These are phyloP conservation scores for Cordylochernes scorpioides DNA, from an alignment of 2,888 invertebrate genomes.

Conservation along the genomic window DNA sequence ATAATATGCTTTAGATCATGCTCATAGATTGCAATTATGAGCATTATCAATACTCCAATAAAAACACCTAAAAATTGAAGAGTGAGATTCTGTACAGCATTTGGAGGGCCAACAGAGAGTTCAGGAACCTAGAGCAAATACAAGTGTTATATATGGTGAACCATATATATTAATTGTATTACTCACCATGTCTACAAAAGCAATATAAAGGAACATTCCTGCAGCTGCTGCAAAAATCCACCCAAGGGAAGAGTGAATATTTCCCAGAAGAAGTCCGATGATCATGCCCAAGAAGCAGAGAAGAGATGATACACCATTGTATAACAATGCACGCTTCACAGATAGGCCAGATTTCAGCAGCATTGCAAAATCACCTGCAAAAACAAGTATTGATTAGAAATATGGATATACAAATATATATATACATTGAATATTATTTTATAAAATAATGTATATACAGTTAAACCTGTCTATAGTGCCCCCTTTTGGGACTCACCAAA, in stretches of 20 bases:
- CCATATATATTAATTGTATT: neutral
- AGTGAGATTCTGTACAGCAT: constrained; percentile 29
- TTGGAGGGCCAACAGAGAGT: constrained; percentile 29
- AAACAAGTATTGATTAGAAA: neutral
- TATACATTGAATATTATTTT: no score
- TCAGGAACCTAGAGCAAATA: constrained; percentile 45
- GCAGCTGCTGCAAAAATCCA: constrained; percentile 80
- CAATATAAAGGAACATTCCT: constrained; percentile 81
- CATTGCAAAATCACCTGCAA: constrained; percentile 65
- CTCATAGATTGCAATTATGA: constrained; percentile 64
- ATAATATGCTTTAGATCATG: constrained; percentile 39
- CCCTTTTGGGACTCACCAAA: no score
- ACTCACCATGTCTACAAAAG: constrained; percentile 66
- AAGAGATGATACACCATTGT: constrained; percentile 62
- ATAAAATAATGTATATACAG: no score
- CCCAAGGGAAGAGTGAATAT: constrained; percentile 45
- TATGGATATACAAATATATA: no score
- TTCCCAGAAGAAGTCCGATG: constrained; percentile 55
- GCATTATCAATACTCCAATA: constrained; percentile 56
- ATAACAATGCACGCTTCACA: constrained; percentile 60
- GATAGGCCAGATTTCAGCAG: constrained; percentile 77
- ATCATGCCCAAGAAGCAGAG: constrained; percentile 68
- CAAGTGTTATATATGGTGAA: neutral
- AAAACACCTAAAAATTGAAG: constrained; percentile 53
- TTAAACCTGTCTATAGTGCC: no score